phyloP scores from a whole-genome alignment of 2,888 invertebrate genomes.

The Ommatoiulus sabulosus region DNA sequence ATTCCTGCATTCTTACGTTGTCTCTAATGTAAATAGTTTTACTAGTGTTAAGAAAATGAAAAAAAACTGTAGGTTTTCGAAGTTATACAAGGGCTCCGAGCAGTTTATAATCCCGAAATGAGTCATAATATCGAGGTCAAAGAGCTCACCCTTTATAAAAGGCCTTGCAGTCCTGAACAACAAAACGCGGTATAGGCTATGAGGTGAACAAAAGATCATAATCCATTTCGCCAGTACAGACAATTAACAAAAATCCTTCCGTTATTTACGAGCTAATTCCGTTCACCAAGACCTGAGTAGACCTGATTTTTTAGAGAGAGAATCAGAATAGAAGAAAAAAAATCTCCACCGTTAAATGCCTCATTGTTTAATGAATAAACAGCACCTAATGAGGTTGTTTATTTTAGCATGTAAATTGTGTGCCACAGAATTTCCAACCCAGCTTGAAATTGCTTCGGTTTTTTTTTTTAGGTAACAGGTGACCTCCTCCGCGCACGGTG shows the following conservation, averaged over 20 bases:
- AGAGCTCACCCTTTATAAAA: background rate
- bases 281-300: background rate
- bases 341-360: background rate
- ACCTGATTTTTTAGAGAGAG: background rate
- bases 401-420: conserved; percentile 9
- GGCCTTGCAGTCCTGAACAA: background rate
- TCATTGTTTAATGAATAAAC: conserved; percentile 47
- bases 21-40: too few species aligned
- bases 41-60: too few species aligned
- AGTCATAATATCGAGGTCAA: background rate
- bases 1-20: too few species aligned
- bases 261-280: too few species aligned
- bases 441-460: background rate
- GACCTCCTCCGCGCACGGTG: background rate
- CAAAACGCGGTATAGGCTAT: background rate
- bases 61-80: too few species aligned
- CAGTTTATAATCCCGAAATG: too few species aligned
- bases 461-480: background rate
- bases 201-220: background rate
- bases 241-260: background rate
- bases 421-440: background rate
- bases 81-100: too few species aligned
- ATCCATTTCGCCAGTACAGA: background rate
- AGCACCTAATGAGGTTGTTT: conserved; percentile 3
- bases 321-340: background rate